Percentiles rank a stretch among this genome's conserved stretches.
Evolutionary conservation across 2,888 invertebrate genomes (phyloP).

Genomic region (Apoda limacodes): DNA sequence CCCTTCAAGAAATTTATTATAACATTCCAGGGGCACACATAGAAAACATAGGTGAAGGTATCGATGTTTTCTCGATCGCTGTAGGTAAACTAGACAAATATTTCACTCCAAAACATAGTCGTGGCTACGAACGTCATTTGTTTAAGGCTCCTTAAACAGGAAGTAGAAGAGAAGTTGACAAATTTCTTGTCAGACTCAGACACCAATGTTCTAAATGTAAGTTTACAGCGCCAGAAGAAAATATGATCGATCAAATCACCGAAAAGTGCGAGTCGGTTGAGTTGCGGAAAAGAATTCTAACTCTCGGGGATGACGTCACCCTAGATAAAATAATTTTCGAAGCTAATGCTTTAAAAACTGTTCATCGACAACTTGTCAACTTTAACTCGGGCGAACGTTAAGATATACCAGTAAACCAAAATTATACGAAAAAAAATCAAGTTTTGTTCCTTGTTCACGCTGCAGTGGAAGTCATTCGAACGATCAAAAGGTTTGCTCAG

Average conservation of each 20-base stretch:
- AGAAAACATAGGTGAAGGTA: constrained; percentile 1
- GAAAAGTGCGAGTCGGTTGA: constrained; percentile 14
- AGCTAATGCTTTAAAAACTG: constrained; percentile 19
- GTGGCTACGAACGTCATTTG: constrained; percentile 24
- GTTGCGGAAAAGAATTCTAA: constrained; percentile 17
- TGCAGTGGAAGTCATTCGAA: not conserved
- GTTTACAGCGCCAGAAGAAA: constrained; percentile 9
- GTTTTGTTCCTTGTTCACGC: not conserved
- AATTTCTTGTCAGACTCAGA: constrained; percentile 23
- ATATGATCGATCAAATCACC: constrained; percentile 15
- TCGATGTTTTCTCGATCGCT: constrained; percentile 7
- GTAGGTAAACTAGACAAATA: constrained; percentile 20
- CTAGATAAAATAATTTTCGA: constrained; percentile 17
- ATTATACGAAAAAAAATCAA: not conserved
- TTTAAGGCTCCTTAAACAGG: constrained; percentile 25
- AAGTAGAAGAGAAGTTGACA: constrained; percentile 27
- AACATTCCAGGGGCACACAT: constrained; percentile 9
- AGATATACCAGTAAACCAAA: constrained; percentile 1
- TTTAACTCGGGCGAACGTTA: no score
- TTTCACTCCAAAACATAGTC: constrained; percentile 23
- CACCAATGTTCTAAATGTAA: constrained; percentile 13
- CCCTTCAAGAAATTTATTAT: constrained; percentile 13
- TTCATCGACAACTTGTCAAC: constrained; percentile 9
- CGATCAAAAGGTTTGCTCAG: constrained; percentile 1
- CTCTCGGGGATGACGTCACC: constrained; percentile 13